These are phyloP conservation scores for Dasysyrphus tricinctus DNA, from an alignment of 2,888 invertebrate genomes.

Conservation along the genomic window DNA sequence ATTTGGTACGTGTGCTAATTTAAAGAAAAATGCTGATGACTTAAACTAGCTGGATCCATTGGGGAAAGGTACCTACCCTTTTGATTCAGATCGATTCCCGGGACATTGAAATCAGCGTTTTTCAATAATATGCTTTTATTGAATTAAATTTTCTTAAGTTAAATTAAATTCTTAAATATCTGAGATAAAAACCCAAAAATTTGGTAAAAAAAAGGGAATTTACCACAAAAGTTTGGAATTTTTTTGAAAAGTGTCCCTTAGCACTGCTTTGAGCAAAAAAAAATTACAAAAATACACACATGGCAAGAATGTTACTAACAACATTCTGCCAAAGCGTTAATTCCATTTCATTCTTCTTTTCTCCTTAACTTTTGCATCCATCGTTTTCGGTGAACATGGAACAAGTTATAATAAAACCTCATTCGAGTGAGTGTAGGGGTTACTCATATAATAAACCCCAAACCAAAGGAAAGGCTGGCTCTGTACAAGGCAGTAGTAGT, in stretches of 20 bases:
- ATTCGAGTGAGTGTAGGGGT: constrained; percentile 8
- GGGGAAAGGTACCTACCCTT: too few relatives aligned
- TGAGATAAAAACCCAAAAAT: too few relatives aligned
- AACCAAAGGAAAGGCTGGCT: background rate
- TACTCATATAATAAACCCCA: background rate
- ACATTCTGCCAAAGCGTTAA: constrained; percentile 1
- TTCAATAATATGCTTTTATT: too few relatives aligned
- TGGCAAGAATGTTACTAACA: background rate
- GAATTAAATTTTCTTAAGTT: too few relatives aligned
- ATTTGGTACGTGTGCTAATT: too few relatives aligned
- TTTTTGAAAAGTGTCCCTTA: background rate
- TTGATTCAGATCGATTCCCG: too few relatives aligned
- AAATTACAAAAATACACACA: background rate
- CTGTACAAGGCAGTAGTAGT: constrained; percentile 23
- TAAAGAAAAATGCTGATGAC: too few relatives aligned
- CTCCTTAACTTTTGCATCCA: background rate
- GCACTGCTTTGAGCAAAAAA: background rate
- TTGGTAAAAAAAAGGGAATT: background rate
- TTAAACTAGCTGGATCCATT: too few relatives aligned
- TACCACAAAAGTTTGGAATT: background rate
- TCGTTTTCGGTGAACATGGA: background rate
- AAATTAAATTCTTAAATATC: too few relatives aligned
- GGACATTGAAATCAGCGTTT: too few relatives aligned
- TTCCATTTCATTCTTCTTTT: background rate
- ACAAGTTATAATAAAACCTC: constrained; percentile 14